Conservation (phyloP, 1,140 invertebrate genomes). For the Hestina assimilis region DNA sequence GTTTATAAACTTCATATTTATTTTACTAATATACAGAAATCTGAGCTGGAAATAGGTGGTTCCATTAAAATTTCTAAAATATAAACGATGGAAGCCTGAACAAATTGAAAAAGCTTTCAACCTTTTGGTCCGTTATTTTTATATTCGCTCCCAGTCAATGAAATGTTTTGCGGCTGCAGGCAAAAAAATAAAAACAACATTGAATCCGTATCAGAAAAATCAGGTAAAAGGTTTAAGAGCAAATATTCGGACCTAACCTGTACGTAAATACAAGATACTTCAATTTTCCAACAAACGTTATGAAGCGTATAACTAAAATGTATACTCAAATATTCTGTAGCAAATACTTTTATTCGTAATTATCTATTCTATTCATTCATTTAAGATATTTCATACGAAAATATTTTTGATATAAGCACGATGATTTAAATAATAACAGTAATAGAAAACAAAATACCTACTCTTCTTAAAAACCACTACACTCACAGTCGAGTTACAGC, state of each 20-base stretch:
- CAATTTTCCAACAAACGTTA: not conserved
- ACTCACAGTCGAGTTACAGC: no score
- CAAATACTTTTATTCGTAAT: no score
- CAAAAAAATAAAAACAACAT: slow-evolving; percentile 27
- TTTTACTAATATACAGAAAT: no score
- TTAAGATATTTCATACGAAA: no score
- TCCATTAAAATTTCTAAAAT: slow-evolving; percentile 29
- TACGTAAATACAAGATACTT: not conserved
- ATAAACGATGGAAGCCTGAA: slow-evolving; percentile 14
- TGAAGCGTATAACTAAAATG: no score
- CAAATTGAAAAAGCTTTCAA: slow-evolving; percentile 52
- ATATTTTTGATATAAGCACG: no score
- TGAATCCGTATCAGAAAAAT: not conserved
- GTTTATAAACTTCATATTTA: no score
- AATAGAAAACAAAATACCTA: no score
- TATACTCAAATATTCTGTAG: no score
- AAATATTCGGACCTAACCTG: not conserved
- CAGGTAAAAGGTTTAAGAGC: not conserved
- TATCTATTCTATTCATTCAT: no score
- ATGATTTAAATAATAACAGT: no score
- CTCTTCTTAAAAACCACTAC: no score
- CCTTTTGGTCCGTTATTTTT: slow-evolving; percentile 35
- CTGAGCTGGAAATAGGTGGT: slow-evolving; percentile 1
- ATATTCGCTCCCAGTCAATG: slow-evolving; percentile 40
- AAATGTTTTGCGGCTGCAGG: slow-evolving; percentile 38